Evolutionary conservation across 2,113 vertebrate species (phyloP), one percentile per base, ranked within the genome.

Genomic region (Lycocorax pyrrhopterus): DNA sequence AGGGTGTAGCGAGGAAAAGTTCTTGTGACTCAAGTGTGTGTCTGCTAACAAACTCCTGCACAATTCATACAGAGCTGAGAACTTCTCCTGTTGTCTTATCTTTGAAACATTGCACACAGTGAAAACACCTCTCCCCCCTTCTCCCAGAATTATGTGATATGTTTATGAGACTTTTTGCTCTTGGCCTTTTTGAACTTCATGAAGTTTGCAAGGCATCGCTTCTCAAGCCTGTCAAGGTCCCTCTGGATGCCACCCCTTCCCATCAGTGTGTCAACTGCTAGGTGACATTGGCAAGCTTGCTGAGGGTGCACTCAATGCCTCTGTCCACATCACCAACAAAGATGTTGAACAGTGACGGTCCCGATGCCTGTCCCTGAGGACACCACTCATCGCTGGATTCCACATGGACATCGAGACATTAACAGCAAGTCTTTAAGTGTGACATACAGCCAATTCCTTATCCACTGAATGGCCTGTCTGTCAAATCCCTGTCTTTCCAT

Each of bases 161-260:
- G 29, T 74, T 71, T 62, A 44, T 46, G 41, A 84, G 29, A 35
- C 43, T 71, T 91, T 44, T 46, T 74, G 52, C 13, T 14, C 14
- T 52, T 74, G 44, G 19, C 22, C 27, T 33, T 71, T 39, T 41
- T 63, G 66, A 53, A 63, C 16, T 47, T 41, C n/a, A 26, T 55
- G 44, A 73, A 5, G 3, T 27, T 80, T 35, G 15, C 22, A 66
- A 37, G 12, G 27, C 4, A 2, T 32, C 0, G 0, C 21, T 5
- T 51, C 32, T 32, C 43, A 58, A 66, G 32, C 22, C 15, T 58
- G 18, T 29, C 27, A 8, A 29, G 44, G 27, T 25, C 27, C 22
- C 10, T 58, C 59, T 51, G 22, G 21, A 23, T 59, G 15, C 10
- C 27, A 33, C 13, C 35, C 17, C 8, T 51, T 81, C 33, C 44